Evolutionary conservation across 1,140 invertebrate genomes (phyloP), one percentile per base, ranked within the genome.

Genomic region (Sitophilus oryzae): DNA sequence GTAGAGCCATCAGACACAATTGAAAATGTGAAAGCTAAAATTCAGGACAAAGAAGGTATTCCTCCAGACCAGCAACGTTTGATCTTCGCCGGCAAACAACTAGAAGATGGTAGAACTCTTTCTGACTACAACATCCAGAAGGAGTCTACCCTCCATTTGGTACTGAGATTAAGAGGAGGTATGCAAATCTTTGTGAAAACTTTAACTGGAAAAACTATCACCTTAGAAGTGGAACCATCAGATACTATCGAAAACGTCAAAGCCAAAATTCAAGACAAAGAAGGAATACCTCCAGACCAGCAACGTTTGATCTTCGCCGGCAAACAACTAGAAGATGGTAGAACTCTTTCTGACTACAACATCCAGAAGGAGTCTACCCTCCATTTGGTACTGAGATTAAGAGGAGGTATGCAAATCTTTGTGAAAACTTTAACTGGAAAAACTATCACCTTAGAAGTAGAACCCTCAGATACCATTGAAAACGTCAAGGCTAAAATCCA

Each of bases 101-200:
- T 90, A 1, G 86, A 89, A 69, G 86, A 89, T 76, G 86, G 84
- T 0, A 77, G 85, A n/a, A 88, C 85, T 0, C 64, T 88, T 0
- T 84, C 81, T 0, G 85, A 89, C 56, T 88, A 88, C 64, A 86
- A 86, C 52, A 86, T 89, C 52, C 84, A 88, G 61, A 87, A 86
- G 36, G 80, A 82, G 52, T 82, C 80, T 0, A 83, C 85, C 0
- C 74, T 86, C 1, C 85, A 91, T 66, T 68, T 93, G 22, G 86
- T 89, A 0, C 71, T 89, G 0, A 74, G 85, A 63, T 73, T 91
- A 1, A 70, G 85, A 52, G 89, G 88, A 68, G 79, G 61, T 22
- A 74, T 74, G 82, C 65, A 76, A 74, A 69, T 85, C 52, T 84
- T 85, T 58, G 83, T 85, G 0, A 85, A 84, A 63, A 85, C 82